Base-by-base conservation (phyloP, 2,888 invertebrate species). In the Junonia oenone region DNA sequence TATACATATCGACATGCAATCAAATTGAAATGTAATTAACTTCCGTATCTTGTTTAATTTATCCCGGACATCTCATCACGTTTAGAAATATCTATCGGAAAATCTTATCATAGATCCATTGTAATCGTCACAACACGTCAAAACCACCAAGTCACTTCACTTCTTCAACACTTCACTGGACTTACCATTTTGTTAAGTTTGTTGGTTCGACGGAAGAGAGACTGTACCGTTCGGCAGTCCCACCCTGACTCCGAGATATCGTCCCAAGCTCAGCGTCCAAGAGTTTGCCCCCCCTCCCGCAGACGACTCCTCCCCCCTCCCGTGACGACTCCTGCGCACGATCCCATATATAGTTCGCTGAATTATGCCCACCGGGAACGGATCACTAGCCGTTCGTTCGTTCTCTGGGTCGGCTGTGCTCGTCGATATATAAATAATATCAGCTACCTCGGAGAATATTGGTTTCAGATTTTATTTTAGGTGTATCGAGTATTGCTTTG, bases 321-420 rank as follows among this genome's bases (percentile, higher is more conserved):
- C 55, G 62, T 60, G 68, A 56, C 59, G 54, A 48, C 47, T 58
- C 63, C 61, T 63, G 66, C 70, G 63, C 64, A 65, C 81, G 80
- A 84, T 83, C 82, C 89, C 89, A 86, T 88, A 86, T 89, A 83
- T 89, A 89, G 88, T 83, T 84, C 81, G 86, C 74, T 75, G 75
- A 78, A 77, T 78, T 80, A 79, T 76, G 73, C 66, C 51, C 51
- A 58, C 70, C 71, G 68, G 73, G 72, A 50, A 22, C 69, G 72
- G 71, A 73, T 78, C 88, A 88, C 77, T 85, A 74, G 75, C 58
- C 68, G 73, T 70, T 66, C 54, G 76, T 67, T 71, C 63, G 75
- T 73, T 69, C 66, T 67, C 48, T 57, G 62, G 71, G 68, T 75
- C 76, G 69, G 76, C 77, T 73, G 84, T 72, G 66, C 63, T 58